These are phyloP conservation scores for Gonioctena quinquepunctata DNA, from an alignment of 1,140 invertebrate species.

Conservation along the genomic window DNA sequence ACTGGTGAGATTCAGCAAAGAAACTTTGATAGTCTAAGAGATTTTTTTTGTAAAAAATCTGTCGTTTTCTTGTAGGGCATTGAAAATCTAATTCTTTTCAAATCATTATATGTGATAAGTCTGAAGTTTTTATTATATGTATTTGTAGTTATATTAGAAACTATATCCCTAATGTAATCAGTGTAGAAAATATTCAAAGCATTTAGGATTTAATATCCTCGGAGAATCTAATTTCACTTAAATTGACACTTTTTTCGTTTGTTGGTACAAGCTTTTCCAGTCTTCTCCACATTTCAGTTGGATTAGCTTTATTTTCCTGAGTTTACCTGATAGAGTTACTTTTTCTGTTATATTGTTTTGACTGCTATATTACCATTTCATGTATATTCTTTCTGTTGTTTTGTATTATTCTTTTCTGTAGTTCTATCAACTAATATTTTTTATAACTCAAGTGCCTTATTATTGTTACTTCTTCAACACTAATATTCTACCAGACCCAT, in stretches of 20 bases:
- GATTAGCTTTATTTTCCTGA: neutral
- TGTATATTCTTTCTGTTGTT: neutral
- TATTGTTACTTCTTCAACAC: too few species aligned
- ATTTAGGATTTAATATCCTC: neutral
- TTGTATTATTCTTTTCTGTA: too few species aligned
- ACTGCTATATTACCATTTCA: neutral
- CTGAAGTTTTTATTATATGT: neutral
- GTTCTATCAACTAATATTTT: neutral
- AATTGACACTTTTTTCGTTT: neutral
- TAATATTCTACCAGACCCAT: too few species aligned
- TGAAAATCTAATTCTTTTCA: neutral
- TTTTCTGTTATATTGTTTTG: neutral
- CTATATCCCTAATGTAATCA: neutral
- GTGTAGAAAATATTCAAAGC: neutral
- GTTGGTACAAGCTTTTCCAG: neutral
- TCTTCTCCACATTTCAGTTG: neutral
- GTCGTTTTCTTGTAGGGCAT: neutral
- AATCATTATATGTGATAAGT: neutral
- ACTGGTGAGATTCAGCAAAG: neutral
- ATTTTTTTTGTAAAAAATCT: slow-evolving; percentile 1
- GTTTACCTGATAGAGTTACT: neutral
- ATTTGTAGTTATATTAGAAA: neutral
- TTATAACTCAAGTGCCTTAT: too few species aligned
- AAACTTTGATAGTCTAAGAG: neutral
- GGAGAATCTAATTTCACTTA: neutral